phyloP scores from a whole-genome alignment of 2,113 vertebrate genomes.

The Oncorhynchus nerka region DNA sequence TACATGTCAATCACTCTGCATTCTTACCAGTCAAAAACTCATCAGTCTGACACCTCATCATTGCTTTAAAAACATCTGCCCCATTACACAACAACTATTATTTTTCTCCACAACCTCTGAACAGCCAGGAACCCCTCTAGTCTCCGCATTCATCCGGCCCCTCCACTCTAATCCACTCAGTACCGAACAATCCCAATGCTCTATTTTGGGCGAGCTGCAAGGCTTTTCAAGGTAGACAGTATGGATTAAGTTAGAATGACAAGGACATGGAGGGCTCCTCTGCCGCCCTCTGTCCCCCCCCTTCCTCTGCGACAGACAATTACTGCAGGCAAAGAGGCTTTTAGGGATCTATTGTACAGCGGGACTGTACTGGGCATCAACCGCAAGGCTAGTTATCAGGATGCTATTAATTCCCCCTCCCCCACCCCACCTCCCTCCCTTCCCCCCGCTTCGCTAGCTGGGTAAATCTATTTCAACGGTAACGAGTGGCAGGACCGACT shows the following conservation, averaged over 20 bases:
- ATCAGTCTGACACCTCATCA: background rate
- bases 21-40: background rate
- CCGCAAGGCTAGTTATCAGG: slow-evolving; percentile 33
- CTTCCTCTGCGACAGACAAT: background rate
- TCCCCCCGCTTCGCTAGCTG: background rate
- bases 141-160: background rate
- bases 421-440: background rate
- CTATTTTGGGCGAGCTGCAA: slow-evolving; percentile 40
- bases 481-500: background rate
- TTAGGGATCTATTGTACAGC: no score
- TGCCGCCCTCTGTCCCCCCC: background rate
- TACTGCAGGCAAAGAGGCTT: no score
- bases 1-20: no score
- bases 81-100: background rate
- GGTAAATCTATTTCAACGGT: background rate
- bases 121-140: background rate
- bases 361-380: background rate
- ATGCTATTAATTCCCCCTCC: background rate
- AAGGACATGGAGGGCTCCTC: slow-evolving; percentile 39
- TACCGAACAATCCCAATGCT: background rate
- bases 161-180: background rate
- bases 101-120: background rate
- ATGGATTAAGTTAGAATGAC: slow-evolving; percentile 61
- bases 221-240: slow-evolving; percentile 51
- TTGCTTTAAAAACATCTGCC: background rate